Base-by-base conservation (phyloP, 2,888 invertebrate genomes). In the Euplagia quadripunctaria region DNA sequence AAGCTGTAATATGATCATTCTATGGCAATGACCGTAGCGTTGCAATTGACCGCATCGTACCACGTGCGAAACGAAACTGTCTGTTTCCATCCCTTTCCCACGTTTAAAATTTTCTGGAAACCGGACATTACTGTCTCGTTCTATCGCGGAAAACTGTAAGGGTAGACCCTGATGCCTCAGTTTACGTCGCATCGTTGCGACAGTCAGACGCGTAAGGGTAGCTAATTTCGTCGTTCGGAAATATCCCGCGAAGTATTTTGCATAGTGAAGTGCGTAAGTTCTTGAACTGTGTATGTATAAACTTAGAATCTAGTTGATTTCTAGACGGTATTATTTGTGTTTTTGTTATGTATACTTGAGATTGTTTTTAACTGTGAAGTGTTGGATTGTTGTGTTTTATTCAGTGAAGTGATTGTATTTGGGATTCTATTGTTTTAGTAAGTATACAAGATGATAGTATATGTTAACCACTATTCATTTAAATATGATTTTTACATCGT, bases 1-100 rank as follows among this genome's bases (percentile, higher is more conserved):
- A 83, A 85, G 84, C 84, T 85, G 88, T 88, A 89, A 87, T 90
- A 87, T 90, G 87, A 92, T 92, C 89, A 89, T 87, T 87, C 86
- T 90, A 91, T 92, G 94, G 94, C 94, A 95, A 94, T 94, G 94
- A 94, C 95, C 95, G 94, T 92, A 92, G 91, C 90, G 89, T 91
- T 94, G 94, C 94, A 94, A 92, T 85, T 93, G 93, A 94, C 95
- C 94, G 94, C 94, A 94, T 90, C 91, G 91, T 87, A 86, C 92
- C 94, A 94, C 94, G 94, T 94, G 94, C 88, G 89, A 90, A 89
- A 91, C 83, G 84, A 68, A 79, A 85, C 83, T 88, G 89, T 88
- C 90, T 90, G 84, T 83, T 69, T 51, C 87, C 78, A 68, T 94
- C 94, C 80, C 90, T 71, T 73, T 90, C 87, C 43, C 85, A 81